These are phyloP conservation scores for Mus minutoides DNA, from an alignment of 2,797 vertebrate genomes.

Conservation along the genomic window DNA sequence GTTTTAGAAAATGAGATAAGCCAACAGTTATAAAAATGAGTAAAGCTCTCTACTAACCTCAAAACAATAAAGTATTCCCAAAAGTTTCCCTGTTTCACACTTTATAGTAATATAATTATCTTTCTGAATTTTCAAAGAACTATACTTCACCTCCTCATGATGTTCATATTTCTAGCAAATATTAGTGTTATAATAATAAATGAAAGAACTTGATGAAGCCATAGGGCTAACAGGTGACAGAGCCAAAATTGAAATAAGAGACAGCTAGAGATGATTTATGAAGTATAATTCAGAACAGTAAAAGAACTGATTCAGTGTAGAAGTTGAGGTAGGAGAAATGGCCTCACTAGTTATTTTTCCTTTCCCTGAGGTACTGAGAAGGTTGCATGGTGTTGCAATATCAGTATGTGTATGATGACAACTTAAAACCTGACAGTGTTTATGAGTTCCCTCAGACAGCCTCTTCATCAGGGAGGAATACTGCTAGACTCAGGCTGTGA, in stretches of 20 bases:
- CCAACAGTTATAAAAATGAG: background rate
- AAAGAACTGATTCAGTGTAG: background rate
- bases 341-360: background rate
- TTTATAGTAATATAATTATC: background rate
- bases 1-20: background rate
- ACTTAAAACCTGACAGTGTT: background rate
- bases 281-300: background rate
- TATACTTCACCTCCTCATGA: background rate
- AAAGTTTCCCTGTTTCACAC: background rate
- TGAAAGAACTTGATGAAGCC: conserved; percentile 7
- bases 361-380: background rate
- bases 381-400: rapidly evolving
- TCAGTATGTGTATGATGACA: background rate
- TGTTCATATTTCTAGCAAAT: background rate
- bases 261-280: background rate
- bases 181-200: background rate
- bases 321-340: too few relatives aligned
- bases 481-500: background rate
- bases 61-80: background rate
- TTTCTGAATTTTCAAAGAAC: background rate
- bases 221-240: background rate
- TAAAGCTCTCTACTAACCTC: background rate
- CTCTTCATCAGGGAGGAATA: background rate
- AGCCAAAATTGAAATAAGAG: background rate
- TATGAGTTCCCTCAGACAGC: background rate